Conservation (phyloP, 2,797 vertebrate genomes). For the Arnoldichthys spilopterus region DNA sequence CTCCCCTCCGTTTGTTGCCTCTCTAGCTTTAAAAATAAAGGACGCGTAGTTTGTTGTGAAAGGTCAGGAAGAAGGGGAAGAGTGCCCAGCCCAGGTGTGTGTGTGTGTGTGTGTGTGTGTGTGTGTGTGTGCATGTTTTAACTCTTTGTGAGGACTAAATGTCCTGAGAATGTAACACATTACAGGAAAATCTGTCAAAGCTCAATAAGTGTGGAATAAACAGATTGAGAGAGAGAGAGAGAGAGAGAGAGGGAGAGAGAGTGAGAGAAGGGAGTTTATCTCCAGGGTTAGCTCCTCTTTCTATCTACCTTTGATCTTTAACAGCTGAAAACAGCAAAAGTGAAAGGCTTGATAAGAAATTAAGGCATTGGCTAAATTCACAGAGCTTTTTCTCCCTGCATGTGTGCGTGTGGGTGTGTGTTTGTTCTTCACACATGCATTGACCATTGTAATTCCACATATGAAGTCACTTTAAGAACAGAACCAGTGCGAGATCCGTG, state of each 20-base stretch:
- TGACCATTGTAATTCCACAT: conserved; percentile 59
- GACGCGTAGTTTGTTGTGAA: not conserved
- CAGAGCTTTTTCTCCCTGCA: conserved; percentile 2
- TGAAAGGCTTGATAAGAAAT: conserved; percentile 46
- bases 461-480: conserved; percentile 42
- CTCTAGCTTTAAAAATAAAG: not conserved
- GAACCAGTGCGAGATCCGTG: conserved; percentile 13
- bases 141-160: too few species aligned
- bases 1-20: not conserved
- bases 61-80: conserved; percentile 8
- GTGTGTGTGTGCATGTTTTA: too few species aligned
- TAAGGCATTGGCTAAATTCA: conserved; percentile 51
- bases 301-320: conserved; percentile 26
- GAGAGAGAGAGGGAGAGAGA: conserved; percentile 12
- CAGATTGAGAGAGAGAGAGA: conserved; percentile 32
- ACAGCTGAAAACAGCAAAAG: conserved; percentile 32
- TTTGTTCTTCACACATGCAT: conserved; percentile 50
- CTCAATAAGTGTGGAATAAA: too few species aligned
- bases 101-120: too few species aligned
- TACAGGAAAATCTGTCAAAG: too few species aligned
- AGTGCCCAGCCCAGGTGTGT: too few species aligned
- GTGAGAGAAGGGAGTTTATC: not conserved
- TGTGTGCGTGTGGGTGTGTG: conserved; percentile 26
- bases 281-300: not conserved
- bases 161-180: too few species aligned